Base-by-base conservation (phyloP, 2,797 vertebrate species). In the Aeoliscus strigatus region DNA sequence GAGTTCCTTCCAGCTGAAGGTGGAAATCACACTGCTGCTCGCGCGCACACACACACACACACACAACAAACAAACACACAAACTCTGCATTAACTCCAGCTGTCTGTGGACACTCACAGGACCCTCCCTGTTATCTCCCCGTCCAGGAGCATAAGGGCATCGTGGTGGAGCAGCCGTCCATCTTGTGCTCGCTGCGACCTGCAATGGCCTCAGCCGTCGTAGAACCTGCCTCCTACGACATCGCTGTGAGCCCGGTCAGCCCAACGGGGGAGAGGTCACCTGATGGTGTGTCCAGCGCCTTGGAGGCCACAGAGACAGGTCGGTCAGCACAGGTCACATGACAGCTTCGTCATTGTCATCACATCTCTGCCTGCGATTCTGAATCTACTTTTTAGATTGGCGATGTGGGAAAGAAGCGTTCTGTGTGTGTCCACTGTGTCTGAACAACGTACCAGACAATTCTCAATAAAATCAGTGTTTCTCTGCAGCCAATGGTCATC, bases 401-500 rank as follows among this genome's bases (percentile, higher is more conserved):
- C 21, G 4, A 8, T 23, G 21, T 23, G 21, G 8, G 8, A 23
- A 23, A 23, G 21, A 4, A 8, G 21, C 21, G 4, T 23, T 8
- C 21, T 23, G 4, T 23, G 21, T n/a, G n/a, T n/a, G 3, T 33
- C 24, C 15, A 3, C 1, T 24, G 13, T 36, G n/a, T 6, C 43
- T 94, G 48, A 91, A 94, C 82, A 93, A 92, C 28, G 64, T 86
- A 57, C 93, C 92, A 0, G 96, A 98, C 80, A 94, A 92, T 66
- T 96, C n/a, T n/a, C n/a, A n/a, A n/a, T n/a, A 97, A 78, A 95
- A 93, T 78, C 96, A 97, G 81, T 93, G 93, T 87, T 90, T 97
- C 45, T 87, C 93, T 24, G 90, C 82, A 39, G 70, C 88, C 72
- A 96, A 89, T n/a, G 93, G 94, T 8, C 93, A 88, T 80, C 55